Percentiles rank a stretch among this genome's conserved stretches.
Evolutionary conservation across 2,113 vertebrate genomes (phyloP).

Genomic region (Carollia perspicillata): DNA sequence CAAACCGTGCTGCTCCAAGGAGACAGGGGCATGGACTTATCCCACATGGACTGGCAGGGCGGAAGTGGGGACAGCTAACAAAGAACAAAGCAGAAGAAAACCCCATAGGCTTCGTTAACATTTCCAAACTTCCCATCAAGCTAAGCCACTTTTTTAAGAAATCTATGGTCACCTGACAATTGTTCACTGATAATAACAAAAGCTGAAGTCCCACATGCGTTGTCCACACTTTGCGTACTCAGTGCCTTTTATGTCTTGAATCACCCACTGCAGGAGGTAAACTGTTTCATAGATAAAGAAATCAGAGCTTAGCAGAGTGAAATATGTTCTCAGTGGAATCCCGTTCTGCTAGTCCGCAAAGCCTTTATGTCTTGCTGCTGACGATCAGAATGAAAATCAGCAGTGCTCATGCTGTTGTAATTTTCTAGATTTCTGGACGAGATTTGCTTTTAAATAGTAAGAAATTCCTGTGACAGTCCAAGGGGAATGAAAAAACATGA

Average conservation of each 20-base stretch:
- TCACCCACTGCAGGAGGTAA: background rate
- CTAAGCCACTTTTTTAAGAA: background rate
- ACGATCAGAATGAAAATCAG: background rate
- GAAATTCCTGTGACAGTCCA: background rate
- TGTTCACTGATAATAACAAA: background rate
- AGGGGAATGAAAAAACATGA: background rate
- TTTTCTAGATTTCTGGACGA: background rate
- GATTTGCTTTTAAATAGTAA: background rate
- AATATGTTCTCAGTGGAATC: background rate
- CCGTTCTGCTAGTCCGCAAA: background rate
- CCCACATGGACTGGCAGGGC: background rate
- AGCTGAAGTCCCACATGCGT: background rate
- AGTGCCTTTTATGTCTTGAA: background rate
- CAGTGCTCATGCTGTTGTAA: background rate
- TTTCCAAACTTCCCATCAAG: background rate
- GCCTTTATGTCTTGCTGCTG: background rate
- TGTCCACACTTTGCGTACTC: background rate
- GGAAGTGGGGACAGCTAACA: background rate
- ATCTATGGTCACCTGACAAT: background rate
- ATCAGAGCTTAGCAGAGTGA: background rate
- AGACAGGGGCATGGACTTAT: background rate
- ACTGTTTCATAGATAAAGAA: background rate
- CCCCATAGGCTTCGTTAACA: background rate
- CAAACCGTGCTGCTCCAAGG: background rate
- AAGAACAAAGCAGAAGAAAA: background rate